Evolutionary conservation across 2,888 invertebrate genomes (phyloP).

Genomic region (Eupithecia tripunctaria): DNA sequence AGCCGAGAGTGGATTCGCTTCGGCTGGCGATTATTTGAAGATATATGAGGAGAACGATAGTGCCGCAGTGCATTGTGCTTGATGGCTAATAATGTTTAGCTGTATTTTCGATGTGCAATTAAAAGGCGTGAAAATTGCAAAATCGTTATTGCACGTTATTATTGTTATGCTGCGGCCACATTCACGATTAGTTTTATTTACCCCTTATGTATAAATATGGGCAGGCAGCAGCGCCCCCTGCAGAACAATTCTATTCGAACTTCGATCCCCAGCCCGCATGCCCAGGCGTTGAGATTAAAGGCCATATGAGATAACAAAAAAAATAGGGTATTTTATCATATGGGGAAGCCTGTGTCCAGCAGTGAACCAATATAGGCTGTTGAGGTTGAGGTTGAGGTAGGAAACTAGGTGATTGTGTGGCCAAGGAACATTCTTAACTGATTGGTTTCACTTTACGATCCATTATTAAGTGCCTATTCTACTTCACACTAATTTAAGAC

Average conservation of each 20-base stretch:
- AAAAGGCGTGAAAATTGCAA: slow-evolving; percentile 16
- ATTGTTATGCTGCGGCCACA: not conserved
- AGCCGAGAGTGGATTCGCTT: not conserved
- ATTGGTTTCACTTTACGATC: not conserved
- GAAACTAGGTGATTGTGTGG: not conserved
- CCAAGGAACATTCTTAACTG: not conserved
- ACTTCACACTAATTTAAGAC: not conserved
- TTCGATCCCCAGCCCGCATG: no score
- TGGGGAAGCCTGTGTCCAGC: no score
- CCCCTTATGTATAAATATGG: no score
- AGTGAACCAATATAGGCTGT: no score
- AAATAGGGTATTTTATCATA: no score
- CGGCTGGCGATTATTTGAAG: slow-evolving; percentile 1
- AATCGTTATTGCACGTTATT: not conserved
- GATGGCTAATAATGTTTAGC: not conserved
- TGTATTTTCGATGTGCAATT: slow-evolving; percentile 1
- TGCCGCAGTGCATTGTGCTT: slow-evolving; percentile 14
- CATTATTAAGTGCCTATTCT: not conserved
- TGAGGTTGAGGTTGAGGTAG: no score
- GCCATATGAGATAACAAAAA: no score
- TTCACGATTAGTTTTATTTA: not conserved
- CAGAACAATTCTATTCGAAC: no score
- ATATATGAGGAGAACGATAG: slow-evolving; percentile 6
- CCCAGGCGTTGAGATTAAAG: no score
- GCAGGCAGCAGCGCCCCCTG: no score